These are phyloP conservation scores for Lithophane semibrunnea DNA, from an alignment of 2,888 invertebrate genomes.

Conservation along the genomic window DNA sequence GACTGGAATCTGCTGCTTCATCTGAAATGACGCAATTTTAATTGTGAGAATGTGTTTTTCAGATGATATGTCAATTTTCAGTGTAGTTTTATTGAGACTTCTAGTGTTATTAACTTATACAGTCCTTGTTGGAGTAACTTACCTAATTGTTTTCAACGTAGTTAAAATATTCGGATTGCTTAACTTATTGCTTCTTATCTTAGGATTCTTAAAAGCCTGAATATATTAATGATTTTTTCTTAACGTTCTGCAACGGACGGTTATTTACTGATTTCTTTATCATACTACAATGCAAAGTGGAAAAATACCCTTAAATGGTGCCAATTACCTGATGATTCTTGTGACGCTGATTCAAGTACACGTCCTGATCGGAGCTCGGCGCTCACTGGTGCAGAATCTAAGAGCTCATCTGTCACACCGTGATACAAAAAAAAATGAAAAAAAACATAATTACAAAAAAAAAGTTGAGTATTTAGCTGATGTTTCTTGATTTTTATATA, in stretches of 20 bases:
- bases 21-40: constrained; percentile 24
- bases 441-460: constrained; percentile 11
- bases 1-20: constrained; percentile 35
- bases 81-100: not conserved
- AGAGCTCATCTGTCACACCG: constrained; percentile 45
- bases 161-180: no score
- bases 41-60: not conserved
- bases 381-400: constrained; percentile 48
- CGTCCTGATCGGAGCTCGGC: constrained; percentile 46
- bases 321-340: constrained; percentile 51
- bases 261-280: not conserved
- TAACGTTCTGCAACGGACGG: not conserved
- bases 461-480: not conserved
- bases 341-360: constrained; percentile 32
- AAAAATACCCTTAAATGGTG: not conserved
- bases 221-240: not conserved
- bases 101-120: not conserved
- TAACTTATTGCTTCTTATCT: not conserved
- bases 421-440: constrained; percentile 23
- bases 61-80: not conserved
- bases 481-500: not conserved
- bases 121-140: not conserved
- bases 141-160: not conserved
- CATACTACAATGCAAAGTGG: not conserved
- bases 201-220: not conserved